Base-by-base conservation (phyloP, 2,797 vertebrate species). In the Leptatherina wallacei region DNA sequence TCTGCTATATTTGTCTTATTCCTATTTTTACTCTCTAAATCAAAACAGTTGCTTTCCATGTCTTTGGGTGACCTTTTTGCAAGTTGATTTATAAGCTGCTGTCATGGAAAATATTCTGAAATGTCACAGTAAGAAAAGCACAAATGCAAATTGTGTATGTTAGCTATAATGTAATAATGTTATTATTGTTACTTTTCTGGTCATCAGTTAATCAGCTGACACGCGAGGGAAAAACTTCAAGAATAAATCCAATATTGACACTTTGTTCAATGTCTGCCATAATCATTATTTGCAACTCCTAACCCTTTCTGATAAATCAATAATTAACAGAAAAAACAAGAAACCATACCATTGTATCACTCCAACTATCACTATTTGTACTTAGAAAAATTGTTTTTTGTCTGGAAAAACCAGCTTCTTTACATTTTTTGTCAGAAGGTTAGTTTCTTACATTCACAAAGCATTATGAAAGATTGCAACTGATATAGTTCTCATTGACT, bases 401-500 rank as follows among this genome's bases (percentile, higher is more conserved):
- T 58, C 42, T 40, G 27, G 6, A 44, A 67, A 62, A 61, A 2
- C 0, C 20, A 20, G 47, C 22, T 58, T 1, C 1, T 70, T 77
- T 33, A 65, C 2, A 55, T 51, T 44, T 14, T 13, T 27, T 18
- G 18, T 3, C 6, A 55, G 0, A 75, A 2, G 1, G 49, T 10
- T 24, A 67, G 60, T 52, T 36, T 1, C 44, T 64, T 55, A 20
- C 20, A 58, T 4, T 52, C 4, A 38, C 4, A 58, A 56, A 57
- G 58, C 16, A 13, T 18, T 42, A 3, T n/a, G 14, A 1, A 22
- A 73, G 55, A 22, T 35, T 64, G 20, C 35, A 30, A 4, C 16
- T 36, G 16, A 77, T 56, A 47, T 27, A 24, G 49, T 36, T 76
- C 32, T 63, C 44, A 64, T 47, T 59, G 67, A 29, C 47, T 60